Base-by-base conservation (phyloP, 1,140 invertebrate genomes). In the Saccostrea cuccullata region DNA sequence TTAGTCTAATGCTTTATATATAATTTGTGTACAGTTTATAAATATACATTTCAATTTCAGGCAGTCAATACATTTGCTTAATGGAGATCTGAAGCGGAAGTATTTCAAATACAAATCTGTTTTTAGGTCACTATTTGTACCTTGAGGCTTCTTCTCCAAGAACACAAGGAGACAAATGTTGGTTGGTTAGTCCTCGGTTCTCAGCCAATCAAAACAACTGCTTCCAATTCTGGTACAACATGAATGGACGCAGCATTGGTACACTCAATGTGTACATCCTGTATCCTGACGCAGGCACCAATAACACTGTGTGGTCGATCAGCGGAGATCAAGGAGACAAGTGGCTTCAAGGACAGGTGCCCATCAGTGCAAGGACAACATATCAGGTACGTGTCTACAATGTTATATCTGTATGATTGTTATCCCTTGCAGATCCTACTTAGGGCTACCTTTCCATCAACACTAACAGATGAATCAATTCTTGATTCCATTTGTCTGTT, bases 61-160 rank as follows among this genome's bases (percentile, higher is more conserved):
- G 47, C 47, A 2, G 5, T 8, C 9, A 47, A 8, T 47, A 8
- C 9, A 9, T 47, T 47, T 47, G 2, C 47, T 47, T 47, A 47
- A 47, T 0, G 47, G 9, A 47, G 47, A 8, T 47, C 47, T 9
- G 9, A 47, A 47, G 47, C 5, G 0, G 47, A 47, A 47, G 9
- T 47, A 8, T 47, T 47, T 47, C 9, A 6, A 47, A 47, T 47
- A 2, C 5, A 47, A 47, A 47, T 47, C 47, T 47, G 6, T 55
- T 85, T 91, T 40, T 84, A 94, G 93, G 92, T 17, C 90, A 91
- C 55, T 94, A 93, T 86, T 84, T 91, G 55, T 95, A 91, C 86
- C 91, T 94, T 77, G 94, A 95, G 87, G 90, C 93, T 6, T 94
- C 93, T 58, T 84, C 88, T 15, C 93, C 94, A 2, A 89, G 92